Evolutionary conservation across 2,113 vertebrate species (phyloP).

Genomic region (Cavia porcellus): DNA sequence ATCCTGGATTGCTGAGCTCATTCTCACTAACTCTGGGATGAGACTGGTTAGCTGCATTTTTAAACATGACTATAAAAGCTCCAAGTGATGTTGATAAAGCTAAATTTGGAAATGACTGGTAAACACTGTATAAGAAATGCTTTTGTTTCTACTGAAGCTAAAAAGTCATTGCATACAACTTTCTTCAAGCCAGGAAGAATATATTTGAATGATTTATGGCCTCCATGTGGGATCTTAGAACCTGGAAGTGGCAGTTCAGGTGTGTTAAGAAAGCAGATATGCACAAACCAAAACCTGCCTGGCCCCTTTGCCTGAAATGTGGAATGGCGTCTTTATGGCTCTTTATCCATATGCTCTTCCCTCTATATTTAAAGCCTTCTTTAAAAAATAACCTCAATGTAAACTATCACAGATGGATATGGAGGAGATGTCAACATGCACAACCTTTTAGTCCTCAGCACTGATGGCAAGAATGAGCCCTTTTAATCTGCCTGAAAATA

Average conservation of each 20-base stretch:
- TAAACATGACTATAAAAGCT: background rate
- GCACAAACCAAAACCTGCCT: background rate
- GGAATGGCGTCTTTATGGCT: slow-evolving; percentile 49
- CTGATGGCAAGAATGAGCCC: slow-evolving; percentile 81
- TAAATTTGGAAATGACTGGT: slow-evolving; percentile 4
- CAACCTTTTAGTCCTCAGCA: slow-evolving; percentile 85
- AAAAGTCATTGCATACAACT: background rate
- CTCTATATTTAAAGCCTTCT: slow-evolving; percentile 80
- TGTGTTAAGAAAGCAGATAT: background rate
- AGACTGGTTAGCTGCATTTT: background rate
- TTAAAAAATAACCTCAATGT: slow-evolving; percentile 81
- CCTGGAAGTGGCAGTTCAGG: background rate
- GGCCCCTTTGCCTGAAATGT: background rate
- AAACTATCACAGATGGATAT: slow-evolving; percentile 83
- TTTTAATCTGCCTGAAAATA: slow-evolving; percentile 88
- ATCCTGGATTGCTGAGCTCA: background rate
- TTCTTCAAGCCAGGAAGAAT: background rate
- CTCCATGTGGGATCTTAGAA: background rate
- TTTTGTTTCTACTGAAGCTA: background rate
- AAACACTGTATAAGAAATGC: background rate
- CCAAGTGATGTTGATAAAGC: background rate
- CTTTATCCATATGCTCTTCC: slow-evolving; percentile 73
- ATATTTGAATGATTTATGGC: too few species aligned
- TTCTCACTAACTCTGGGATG: background rate
- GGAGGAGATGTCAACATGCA: slow-evolving; percentile 84